Percentiles rank a stretch among this genome's conserved stretches.
phyloP scores from a whole-genome alignment of 2,113 vertebrate species.

The Cygnus buccinator region DNA sequence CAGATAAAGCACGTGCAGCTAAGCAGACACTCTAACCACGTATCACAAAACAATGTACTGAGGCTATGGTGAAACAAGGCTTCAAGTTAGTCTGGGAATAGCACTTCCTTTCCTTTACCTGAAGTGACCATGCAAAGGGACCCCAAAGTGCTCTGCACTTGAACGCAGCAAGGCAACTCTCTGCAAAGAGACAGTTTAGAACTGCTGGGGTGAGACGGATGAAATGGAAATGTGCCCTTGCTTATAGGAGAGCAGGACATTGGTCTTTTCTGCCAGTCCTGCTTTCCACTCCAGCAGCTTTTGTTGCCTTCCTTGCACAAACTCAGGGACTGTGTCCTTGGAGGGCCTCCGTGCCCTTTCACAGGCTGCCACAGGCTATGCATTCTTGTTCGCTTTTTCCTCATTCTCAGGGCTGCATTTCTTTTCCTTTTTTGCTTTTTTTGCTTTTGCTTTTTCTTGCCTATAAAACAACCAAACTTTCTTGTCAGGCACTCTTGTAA shows the following conservation, averaged over 20 bases:
- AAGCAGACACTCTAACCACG: fast-evolving
- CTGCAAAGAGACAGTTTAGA: not conserved
- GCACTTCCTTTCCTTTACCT: not conserved
- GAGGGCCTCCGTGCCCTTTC: not conserved
- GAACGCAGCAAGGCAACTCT: not conserved
- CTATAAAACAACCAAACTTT: not conserved
- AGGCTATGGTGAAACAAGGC: not conserved
- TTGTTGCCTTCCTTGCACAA: not conserved
- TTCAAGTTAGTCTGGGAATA: not conserved
- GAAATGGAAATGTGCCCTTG: not conserved
- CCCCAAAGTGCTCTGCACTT: not conserved
- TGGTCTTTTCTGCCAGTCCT: not conserved
- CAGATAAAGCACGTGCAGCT: not conserved
- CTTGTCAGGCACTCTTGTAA: not conserved
- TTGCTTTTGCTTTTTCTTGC: not conserved
- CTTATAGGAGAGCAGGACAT: no score
- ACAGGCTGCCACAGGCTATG: fast-evolving
- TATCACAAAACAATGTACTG: not conserved
- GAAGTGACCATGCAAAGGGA: not conserved
- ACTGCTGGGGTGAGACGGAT: not conserved
- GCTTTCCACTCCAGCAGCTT: not conserved
- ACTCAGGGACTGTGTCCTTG: fast-evolving
- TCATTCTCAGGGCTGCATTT: not conserved
- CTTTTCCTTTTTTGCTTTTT: no score
- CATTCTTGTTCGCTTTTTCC: not conserved